Evolutionary conservation across 2,113 vertebrate species (phyloP).

Genomic region (Terrapene triunguis): DNA sequence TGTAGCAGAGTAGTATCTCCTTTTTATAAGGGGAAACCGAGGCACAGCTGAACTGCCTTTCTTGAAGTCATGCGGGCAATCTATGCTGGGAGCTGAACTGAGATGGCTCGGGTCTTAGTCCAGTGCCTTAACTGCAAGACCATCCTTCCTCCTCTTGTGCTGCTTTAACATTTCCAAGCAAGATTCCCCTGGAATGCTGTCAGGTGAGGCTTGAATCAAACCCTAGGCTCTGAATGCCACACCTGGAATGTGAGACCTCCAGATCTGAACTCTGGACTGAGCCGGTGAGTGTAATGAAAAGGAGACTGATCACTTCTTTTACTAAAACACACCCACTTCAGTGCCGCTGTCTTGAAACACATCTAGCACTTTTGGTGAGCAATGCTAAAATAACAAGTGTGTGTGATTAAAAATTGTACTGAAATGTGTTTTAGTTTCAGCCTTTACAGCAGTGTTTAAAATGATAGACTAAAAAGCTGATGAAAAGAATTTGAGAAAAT

Average conservation of each 20-base stretch:
- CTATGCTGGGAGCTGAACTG: not conserved
- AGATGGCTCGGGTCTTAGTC: not conserved
- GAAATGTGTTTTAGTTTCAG: not conserved
- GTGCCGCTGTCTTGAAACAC: not conserved
- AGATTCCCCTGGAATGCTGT: not conserved
- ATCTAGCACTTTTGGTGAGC: not conserved
- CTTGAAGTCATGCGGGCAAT: not conserved
- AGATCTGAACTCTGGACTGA: not conserved
- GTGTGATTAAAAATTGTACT: not conserved
- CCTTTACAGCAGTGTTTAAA: not conserved
- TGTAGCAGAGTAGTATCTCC: not conserved
- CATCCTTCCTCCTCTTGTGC: not conserved
- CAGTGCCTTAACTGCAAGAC: not conserved
- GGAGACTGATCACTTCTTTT: not conserved
- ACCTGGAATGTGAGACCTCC: not conserved
- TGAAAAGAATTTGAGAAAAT: not conserved
- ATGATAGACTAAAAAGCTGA: not conserved
- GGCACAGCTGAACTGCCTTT: not conserved
- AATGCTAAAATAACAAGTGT: not conserved
- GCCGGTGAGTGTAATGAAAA: not conserved
- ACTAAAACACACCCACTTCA: not conserved
- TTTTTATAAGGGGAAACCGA: not conserved
- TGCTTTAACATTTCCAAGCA: not conserved
- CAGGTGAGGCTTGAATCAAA: not conserved
- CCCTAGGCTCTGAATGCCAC: not conserved